These are phyloP conservation scores for Samia ricini DNA, from an alignment of 1,140 invertebrate genomes.

Conservation along the genomic window DNA sequence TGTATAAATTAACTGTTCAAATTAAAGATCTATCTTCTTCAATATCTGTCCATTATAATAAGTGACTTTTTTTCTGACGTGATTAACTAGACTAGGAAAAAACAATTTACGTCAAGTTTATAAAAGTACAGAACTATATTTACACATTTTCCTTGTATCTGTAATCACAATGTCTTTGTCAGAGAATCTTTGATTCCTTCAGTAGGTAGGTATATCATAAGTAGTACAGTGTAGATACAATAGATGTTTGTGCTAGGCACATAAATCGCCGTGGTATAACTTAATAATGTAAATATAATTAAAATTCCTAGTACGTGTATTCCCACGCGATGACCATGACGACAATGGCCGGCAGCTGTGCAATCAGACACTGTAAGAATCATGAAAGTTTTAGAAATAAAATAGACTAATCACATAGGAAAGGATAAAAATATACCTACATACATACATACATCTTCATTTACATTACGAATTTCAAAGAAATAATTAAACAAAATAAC, in stretches of 20 bases:
- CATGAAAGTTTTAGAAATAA: neutral
- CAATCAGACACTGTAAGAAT: slow-evolving; percentile 6
- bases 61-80: no score
- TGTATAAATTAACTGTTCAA: no score
- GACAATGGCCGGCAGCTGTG: slow-evolving; percentile 17
- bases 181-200: slow-evolving; percentile 23
- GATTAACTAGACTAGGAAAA: no score
- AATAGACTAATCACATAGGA: neutral
- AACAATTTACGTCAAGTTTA: neutral
- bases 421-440: neutral
- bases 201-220: slow-evolving; percentile 22
- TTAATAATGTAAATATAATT: slow-evolving; percentile 36
- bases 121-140: neutral
- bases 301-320: slow-evolving; percentile 39
- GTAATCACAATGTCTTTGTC: slow-evolving; percentile 19
- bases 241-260: slow-evolving; percentile 28
- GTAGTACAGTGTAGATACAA: slow-evolving; percentile 20
- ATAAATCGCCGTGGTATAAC: slow-evolving; percentile 26
- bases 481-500: no score
- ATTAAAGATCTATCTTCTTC: no score
- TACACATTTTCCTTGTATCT: slow-evolving; percentile 26
- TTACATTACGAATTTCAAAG: no score
- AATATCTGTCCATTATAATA: no score
- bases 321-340: slow-evolving; percentile 37
- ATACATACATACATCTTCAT: no score